Base-by-base conservation (phyloP, 2,888 invertebrate genomes). In the Sphecodes monilicornis region DNA sequence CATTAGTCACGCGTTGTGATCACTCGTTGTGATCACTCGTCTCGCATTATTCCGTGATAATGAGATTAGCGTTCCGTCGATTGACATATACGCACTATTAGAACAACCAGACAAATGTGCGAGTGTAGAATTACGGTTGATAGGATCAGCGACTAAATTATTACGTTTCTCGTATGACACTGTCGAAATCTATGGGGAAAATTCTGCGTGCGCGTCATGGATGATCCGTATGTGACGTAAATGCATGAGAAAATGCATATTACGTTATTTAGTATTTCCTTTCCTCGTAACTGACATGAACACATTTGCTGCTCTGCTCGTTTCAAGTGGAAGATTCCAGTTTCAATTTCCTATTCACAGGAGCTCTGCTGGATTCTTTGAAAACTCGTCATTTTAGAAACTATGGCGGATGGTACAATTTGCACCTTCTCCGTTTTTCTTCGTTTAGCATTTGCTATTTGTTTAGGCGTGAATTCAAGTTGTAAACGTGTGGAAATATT, bases 21-120 rank as follows among this genome's bases (percentile, higher is more conserved):
- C 36, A 66, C 22, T 43, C 41, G 36, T 36, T n/a, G n/a, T n/a
- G n/a, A 60, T 11, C 36, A 66, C 22, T 43, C 41, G 36, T 36
- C 71, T 39, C 41, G 80, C 76, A 74, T 74, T 77, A 43, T 78
- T 70, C 54, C 64, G 39, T 54, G 86, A 83, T 89, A 89, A 89
- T 83, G 70, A 74, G 81, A 89, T 89, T 89, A 89, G 73, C 78
- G 70, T 39, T 72, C 39, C 54, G 39, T 46, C 43, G 36, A 60
- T 32, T 64, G 76, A 68, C 79, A 73, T 80, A 54, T 81, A 66
- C 81, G 43, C 60, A 54, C 66, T 80, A 43, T 41, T 54, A 41
- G 54, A 32, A 70, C 41, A 36, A 69, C 5, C 73, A 50, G 71
- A 73, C 50, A 11, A 78, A 76, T 50, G 43, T 43, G 70, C 50